phyloP scores from a whole-genome alignment of 2,113 vertebrate species.

The Antechinus stuartii region DNA sequence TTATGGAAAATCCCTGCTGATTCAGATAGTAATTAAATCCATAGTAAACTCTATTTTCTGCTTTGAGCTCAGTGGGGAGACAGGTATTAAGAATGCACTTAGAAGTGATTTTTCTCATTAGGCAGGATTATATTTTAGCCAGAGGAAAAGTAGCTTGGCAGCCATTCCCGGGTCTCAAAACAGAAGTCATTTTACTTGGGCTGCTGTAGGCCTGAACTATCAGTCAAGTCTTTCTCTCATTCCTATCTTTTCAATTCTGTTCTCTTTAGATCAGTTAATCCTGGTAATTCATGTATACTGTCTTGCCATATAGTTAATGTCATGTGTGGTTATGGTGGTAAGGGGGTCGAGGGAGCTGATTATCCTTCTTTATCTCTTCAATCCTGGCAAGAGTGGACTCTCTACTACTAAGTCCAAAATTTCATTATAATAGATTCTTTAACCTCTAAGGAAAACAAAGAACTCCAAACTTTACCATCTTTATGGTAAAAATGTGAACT shows the following conservation, averaged over 20 bases:
- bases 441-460: background rate
- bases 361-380: background rate
- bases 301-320: background rate
- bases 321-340: background rate
- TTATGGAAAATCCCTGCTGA: background rate
- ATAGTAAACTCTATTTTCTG: background rate
- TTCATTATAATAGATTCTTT: background rate
- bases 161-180: constrained; percentile 2
- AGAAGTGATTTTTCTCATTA: constrained; percentile 41
- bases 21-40: constrained; percentile 58
- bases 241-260: background rate
- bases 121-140: constrained; percentile 35
- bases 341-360: rapidly evolving
- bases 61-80: constrained; percentile 33
- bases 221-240: constrained; percentile 19
- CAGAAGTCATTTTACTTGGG: constrained; percentile 1
- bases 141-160: constrained; percentile 43
- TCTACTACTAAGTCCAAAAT: background rate
- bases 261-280: background rate
- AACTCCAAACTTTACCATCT: background rate
- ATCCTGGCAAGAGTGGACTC: background rate
- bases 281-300: background rate
- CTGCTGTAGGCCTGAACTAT: background rate
- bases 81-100: constrained; percentile 35
- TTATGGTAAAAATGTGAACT: background rate